These are phyloP conservation scores for Rhabdomys dilectus DNA, from an alignment of 2,113 vertebrate genomes.

Conservation along the genomic window DNA sequence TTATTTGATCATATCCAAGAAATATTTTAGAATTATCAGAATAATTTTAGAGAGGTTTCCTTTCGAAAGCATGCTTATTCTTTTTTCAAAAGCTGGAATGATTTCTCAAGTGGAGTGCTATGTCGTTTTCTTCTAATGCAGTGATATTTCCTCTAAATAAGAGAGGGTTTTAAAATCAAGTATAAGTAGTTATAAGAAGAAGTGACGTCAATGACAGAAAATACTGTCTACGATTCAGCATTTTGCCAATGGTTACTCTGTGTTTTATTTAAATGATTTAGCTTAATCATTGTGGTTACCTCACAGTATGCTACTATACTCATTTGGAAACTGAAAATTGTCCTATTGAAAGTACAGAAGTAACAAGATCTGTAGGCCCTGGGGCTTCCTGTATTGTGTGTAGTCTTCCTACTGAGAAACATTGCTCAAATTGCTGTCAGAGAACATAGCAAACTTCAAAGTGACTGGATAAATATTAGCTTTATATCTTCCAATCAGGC, in stretches of 20 bases:
- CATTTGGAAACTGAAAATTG: slow-evolving; percentile 22
- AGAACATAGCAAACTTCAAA: slow-evolving; percentile 26
- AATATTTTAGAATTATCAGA: neutral
- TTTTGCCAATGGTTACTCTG: neutral
- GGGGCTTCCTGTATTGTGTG: neutral
- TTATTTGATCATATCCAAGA: neutral
- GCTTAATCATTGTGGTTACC: neutral
- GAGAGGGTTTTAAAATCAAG: neutral
- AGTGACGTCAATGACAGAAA: neutral
- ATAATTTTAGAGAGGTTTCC: neutral
- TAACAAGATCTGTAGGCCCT: neutral
- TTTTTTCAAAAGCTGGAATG: neutral
- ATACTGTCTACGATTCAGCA: neutral
- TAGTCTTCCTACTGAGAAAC: neutral
- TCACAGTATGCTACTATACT: neutral
- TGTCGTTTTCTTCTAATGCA: neutral
- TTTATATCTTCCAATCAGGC: neutral
- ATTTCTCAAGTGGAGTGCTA: neutral
- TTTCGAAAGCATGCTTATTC: neutral
- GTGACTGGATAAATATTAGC: slow-evolving; percentile 41
- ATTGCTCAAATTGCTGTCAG: neutral
- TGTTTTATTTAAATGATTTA: neutral
- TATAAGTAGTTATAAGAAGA: neutral
- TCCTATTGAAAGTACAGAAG: neutral
- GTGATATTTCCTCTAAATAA: neutral